Evolutionary conservation across 2,888 invertebrate genomes (phyloP), one percentile per base, ranked within the genome.

Genomic region (Strigamia crassipes): DNA sequence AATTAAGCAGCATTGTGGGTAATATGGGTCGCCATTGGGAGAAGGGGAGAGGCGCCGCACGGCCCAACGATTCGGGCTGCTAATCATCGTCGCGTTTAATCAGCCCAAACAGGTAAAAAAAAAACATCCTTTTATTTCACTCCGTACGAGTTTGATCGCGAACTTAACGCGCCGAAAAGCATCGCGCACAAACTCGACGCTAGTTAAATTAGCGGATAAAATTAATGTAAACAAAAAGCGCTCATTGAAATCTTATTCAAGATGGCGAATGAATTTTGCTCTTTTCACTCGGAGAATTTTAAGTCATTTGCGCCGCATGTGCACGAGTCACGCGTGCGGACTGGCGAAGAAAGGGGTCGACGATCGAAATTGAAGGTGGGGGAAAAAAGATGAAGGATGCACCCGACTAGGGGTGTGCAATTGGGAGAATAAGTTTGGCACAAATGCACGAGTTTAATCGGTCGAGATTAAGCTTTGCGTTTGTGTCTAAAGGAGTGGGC

Each of bases 1-100:
- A 61, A 61, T 61, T 61, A 73, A 31, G 13, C 73, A 73, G 73
- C 73, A 73, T 73, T 73, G 73, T 73, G 73, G 73, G 73, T 73
- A 73, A 73, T 73, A 73, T 73, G 73, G 73, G 73, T 73, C 73
- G 73, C 73, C 73, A 73, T 73, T 73, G 73, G 73, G 73, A 73
- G 73, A 73, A 73, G 73, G 73, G 73, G 73, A 73, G 73, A 73
- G 73, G 73, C 73, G 73, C 73, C 73, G 73, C 73, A 27, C 73
- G 73, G 73, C 73, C 73, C 73, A 73, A 73, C 73, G 73, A 73
- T 73, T 73, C 73, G 73, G 73, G 73, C 73, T 73, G 73, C 73
- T 73, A 73, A 73, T 73, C 73, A 73, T 27, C 73, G 73, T 73
- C 73, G 27, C 31, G 27, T 73, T 31, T 73, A 73, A 73, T 73